Evolutionary conservation across 2,797 vertebrate species (phyloP).

Genomic region (Pseudochaenichthys georgianus): DNA sequence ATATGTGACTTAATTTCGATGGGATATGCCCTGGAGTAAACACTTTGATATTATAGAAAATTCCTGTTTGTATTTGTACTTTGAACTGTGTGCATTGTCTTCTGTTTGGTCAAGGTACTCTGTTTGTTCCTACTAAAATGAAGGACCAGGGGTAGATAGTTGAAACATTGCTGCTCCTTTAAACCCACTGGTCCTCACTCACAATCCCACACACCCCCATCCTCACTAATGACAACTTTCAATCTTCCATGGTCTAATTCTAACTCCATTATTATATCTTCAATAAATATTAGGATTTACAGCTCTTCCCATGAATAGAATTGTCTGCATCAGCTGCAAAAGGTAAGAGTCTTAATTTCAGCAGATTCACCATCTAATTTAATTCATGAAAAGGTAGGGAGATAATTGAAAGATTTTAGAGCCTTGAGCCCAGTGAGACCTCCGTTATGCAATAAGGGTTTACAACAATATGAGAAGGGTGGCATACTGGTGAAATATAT

Average conservation of each 20-base stretch:
- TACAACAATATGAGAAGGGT: constrained; percentile 38
- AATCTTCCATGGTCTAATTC: constrained; percentile 38
- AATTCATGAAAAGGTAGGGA: constrained; percentile 46
- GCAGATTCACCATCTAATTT: constrained; percentile 48
- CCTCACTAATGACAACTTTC: constrained; percentile 40
- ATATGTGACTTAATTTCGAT: neutral
- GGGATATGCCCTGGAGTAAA: neutral
- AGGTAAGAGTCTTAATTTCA: constrained; percentile 44
- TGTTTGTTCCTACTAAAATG: too few species aligned
- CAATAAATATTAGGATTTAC: constrained; percentile 43
- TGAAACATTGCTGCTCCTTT: constrained; percentile 6
- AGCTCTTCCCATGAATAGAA: constrained; percentile 42
- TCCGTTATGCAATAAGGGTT: constrained; percentile 39
- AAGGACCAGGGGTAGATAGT: neutral
- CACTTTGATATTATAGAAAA: neutral
- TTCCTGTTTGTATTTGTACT: neutral
- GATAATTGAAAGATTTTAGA: constrained; percentile 49
- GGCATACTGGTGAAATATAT: constrained; percentile 30
- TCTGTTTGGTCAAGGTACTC: neutral
- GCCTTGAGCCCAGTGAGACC: constrained; percentile 27
- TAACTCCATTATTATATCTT: constrained; percentile 43
- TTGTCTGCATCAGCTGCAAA: constrained; percentile 48
- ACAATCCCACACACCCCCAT: constrained; percentile 9
- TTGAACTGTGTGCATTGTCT: neutral
- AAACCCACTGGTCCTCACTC: constrained; percentile 16